These are phyloP conservation scores for Lasiurus borealis DNA, from an alignment of 2,113 vertebrate genomes.

Conservation along the genomic window DNA sequence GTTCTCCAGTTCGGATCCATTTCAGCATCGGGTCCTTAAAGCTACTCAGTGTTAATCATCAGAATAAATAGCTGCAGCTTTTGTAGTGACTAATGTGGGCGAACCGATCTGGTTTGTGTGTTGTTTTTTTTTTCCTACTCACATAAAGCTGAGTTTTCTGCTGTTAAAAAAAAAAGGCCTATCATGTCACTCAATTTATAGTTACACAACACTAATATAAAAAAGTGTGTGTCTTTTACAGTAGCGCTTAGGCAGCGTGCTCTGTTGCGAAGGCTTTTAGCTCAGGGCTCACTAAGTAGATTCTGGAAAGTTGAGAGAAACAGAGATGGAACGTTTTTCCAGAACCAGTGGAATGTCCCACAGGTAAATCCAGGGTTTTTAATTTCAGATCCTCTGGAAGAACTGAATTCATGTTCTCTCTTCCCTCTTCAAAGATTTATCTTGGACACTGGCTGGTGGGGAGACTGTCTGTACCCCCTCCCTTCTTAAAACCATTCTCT, in stretches of 20 bases:
- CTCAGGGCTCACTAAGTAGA: neutral
- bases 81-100: neutral
- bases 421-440: conserved; percentile 14
- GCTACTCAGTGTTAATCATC: neutral
- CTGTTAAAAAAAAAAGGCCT: neutral
- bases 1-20: neutral
- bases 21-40: neutral
- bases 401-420: neutral
- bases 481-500: neutral
- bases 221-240: neutral
- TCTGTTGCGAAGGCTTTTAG: too few relatives aligned
- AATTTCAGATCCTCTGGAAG: neutral
- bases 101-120: too few relatives aligned
- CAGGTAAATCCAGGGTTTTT: neutral
- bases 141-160: neutral
- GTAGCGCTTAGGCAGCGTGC: neutral
- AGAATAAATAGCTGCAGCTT: neutral
- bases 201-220: neutral
- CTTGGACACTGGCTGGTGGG: neutral
- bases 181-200: neutral
- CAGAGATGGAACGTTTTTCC: neutral
- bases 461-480: neutral
- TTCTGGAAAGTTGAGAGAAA: conserved; percentile 3
- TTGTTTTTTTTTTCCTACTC: neutral
- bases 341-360: neutral